Base-by-base conservation (phyloP, 2,797 vertebrate species). In the Cryptoblepharus egeriae region DNA sequence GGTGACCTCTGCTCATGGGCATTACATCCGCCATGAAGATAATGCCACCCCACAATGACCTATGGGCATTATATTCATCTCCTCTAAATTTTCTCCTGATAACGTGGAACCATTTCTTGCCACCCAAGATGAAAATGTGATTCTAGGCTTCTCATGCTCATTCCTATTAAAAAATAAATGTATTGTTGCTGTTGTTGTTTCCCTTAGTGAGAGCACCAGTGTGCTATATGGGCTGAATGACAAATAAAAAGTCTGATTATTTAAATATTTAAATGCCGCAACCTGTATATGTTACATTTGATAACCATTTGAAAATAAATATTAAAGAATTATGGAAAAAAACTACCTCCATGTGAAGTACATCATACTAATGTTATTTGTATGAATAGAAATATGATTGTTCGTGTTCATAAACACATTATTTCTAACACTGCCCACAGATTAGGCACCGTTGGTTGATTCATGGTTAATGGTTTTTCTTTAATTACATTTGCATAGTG, bases 281-380 rank as follows among this genome's bases (percentile, higher is more conserved):
- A 2, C 88, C 74, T 89, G 76, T 73, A 80, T 80, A 78, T 89
- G 84, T 80, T 92, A 87, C 79, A 70, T 85, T 92, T 93, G 90
- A 90, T 89, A 90, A 75, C 68, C 88, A 81, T 67, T 52, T 15
- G 6, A 77, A 90, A 91, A 92, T 90, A 82, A 80, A 89, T 93
- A 89, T 84, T 75, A 63, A 89, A 85, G 57, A 92, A 65, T 61
- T 71, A 95, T 91, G 94, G 90, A 93, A 93, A 93, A 93, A 95
- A 96, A 95, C 92, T 96, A 85, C 75, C 84, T 65, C 0, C 82
- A 80, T 45, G 55, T 81, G 73, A 80, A 64, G 35, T 64, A 63
- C 7, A n/a, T 60, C 18, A 37, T 30, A 10, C 5, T 67, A 78
- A 79, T 69, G 37, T 12, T 39, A 52, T 60, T 79, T 28, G 58